Evolutionary conservation across 2,888 invertebrate species (phyloP).

Genomic region (Heliconius ismenius): DNA sequence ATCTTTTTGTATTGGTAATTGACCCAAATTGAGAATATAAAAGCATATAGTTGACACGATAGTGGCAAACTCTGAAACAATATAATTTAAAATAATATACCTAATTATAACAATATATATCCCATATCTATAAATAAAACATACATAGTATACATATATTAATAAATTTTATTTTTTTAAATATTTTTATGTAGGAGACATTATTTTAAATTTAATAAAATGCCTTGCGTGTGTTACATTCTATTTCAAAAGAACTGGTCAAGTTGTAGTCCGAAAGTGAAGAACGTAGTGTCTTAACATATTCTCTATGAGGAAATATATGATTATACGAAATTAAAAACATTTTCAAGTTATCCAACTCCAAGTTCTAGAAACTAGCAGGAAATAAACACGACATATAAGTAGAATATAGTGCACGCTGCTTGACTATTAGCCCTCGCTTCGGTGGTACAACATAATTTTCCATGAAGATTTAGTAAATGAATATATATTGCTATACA

Average conservation of each 20-base stretch:
- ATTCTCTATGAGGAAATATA: background rate
- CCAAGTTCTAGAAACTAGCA: background rate
- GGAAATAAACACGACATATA: background rate
- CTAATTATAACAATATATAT: background rate
- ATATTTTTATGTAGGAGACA: too few species aligned
- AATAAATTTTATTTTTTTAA: too few species aligned
- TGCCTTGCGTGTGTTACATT: too few species aligned
- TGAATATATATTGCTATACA: conserved; percentile 10
- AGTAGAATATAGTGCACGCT: conserved; percentile 6
- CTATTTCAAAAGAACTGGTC: too few species aligned
- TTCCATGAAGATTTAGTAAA: conserved; percentile 15
- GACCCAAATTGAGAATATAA: background rate
- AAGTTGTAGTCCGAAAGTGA: background rate
- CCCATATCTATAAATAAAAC: too few species aligned
- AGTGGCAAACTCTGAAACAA: too few species aligned
- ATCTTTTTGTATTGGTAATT: background rate
- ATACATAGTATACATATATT: too few species aligned
- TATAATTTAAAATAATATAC: too few species aligned
- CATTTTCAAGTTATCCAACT: background rate
- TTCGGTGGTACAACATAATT: conserved; percentile 18
- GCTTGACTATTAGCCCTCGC: background rate
- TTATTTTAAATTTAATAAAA: too few species aligned
- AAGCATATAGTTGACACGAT: background rate
- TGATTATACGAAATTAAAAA: background rate
- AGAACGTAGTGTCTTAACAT: background rate